Base-by-base conservation (phyloP, 2,113 vertebrate genomes). In the Haemorhous mexicanus region DNA sequence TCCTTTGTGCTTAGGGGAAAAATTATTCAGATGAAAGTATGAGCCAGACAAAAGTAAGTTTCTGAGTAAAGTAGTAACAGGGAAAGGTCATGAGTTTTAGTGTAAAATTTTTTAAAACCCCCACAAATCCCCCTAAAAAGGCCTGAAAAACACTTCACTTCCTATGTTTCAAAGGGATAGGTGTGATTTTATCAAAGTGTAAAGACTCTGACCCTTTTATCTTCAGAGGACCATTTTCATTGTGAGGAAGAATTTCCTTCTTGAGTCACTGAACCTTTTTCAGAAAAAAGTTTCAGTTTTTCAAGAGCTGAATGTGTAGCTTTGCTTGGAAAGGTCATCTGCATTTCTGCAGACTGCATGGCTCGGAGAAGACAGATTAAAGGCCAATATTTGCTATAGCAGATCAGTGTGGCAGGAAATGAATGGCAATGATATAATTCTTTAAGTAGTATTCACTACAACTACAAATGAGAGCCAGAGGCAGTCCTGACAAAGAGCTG, bases 11-110 rank as follows among this genome's bases (percentile, higher is more conserved):
- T 83, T 77, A 85, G 19, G 13, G 13, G 7, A 39, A 91, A 96
- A 92, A 87, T 13, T 80, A 93, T 78, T 28, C 28, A 16, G 44
- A 59, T 76, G 41, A 52, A 87, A 93, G 39, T 62, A 55, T 63
- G 28, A 86, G 32, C 46, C 43, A 55, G 47, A 69, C 10, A 78
- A 69, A 91, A 47, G 13, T 47, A 77, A 64, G 30, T 82, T 69
- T 77, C 58, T 64, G 35, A 47, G 37, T 46, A 75, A 39, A 87
- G 10, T 11, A 44, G 19, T 72, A 39, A 49, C 39, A 67, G 12
- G 11, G 13, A 94, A 93, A 90, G 18, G 30, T 79, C 35, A 44
- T 2, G 6, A 35, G 18, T 41, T 76, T 68, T 49, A 77, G 11
- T n/a, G 23, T 30, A 52, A 79, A 84, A 32, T 5, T 19, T 67